A percentile compares a stretch with the other conserved stretches of the same genome.
These are phyloP conservation scores for Zophobas atratus DNA, from an alignment of 1,140 invertebrate genomes.

Conservation along the genomic window DNA sequence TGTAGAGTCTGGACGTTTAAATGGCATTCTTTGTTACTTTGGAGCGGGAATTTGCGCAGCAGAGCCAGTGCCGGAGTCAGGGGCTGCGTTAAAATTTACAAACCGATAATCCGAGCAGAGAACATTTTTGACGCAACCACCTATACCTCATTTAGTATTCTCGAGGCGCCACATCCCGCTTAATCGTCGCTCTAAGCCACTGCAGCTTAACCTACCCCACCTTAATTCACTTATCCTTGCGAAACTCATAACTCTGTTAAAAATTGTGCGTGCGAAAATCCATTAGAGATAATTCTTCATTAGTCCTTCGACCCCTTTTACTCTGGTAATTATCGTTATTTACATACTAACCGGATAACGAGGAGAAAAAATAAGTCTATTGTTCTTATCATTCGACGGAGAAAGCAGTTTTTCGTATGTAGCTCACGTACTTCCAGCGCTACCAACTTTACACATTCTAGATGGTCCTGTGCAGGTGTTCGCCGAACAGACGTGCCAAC, in stretches of 20 bases:
- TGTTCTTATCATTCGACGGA: not conserved
- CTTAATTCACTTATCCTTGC: constrained; percentile 30
- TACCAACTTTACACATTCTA: constrained; percentile 43
- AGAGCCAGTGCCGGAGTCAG: no score
- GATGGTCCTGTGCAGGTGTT: constrained; percentile 52
- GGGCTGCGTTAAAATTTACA: no score
- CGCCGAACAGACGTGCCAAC: constrained; percentile 50
- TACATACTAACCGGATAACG: not conserved
- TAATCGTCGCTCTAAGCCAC: constrained; percentile 1
- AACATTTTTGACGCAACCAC: no score
- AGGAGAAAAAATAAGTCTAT: constrained; percentile 18
- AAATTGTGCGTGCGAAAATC: constrained; percentile 21
- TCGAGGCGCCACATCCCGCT: not conserved
- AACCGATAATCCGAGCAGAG: no score
- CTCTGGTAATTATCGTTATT: constrained; percentile 20
- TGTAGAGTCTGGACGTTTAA: not conserved
- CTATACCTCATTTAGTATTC: not conserved
- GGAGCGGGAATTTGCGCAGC: no score
- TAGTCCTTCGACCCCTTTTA: constrained; percentile 11
- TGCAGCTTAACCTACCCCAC: constrained; percentile 12
- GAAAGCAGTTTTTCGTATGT: constrained; percentile 36
- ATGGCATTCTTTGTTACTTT: no score
- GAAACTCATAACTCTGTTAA: constrained; percentile 13
- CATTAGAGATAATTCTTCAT: constrained; percentile 15
- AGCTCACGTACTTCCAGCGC: constrained; percentile 43